A percentile compares a stretch with the other conserved stretches of the same genome.
Evolutionary conservation across 2,113 vertebrate species (phyloP).

Genomic region (Anolis sagrei): DNA sequence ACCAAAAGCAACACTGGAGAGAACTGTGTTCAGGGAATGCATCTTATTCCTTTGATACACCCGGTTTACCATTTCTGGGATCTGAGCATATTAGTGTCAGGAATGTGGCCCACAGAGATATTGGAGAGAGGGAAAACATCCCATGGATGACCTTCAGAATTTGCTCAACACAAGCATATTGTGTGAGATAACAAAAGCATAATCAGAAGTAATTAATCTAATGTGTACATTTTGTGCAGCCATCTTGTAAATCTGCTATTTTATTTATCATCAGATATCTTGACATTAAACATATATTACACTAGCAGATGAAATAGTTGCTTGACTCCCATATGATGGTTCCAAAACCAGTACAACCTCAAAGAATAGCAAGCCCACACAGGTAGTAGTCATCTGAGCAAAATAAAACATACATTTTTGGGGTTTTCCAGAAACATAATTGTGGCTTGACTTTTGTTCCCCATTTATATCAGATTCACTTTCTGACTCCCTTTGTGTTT

Average conservation of each 20-base stretch:
- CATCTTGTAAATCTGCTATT: not conserved
- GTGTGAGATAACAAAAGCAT: not conserved
- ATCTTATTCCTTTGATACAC: too few species aligned
- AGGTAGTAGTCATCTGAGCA: not conserved
- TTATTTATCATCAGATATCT: not conserved
- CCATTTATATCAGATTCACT: not conserved
- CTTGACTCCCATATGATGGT: not conserved
- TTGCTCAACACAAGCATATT: too few species aligned
- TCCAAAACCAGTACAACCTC: not conserved
- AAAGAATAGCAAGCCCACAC: not conserved
- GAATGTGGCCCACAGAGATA: too few species aligned
- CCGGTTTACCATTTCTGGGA: too few species aligned
- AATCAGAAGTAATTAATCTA: not conserved
- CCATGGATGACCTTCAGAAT: too few species aligned
- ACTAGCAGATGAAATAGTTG: not conserved
- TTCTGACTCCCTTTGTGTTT: not conserved
- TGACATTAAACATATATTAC: not conserved
- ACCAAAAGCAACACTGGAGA: too few species aligned
- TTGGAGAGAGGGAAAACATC: too few species aligned
- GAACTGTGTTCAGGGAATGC: too few species aligned
- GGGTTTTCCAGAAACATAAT: constrained; percentile 9
- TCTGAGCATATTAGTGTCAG: too few species aligned
- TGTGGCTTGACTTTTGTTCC: not conserved
- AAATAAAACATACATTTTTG: not conserved
- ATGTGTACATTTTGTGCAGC: not conserved